Evolutionary conservation across 2,888 invertebrate species (phyloP), one percentile per base, ranked within the genome.

Genomic region (Drosophila greeni): DNA sequence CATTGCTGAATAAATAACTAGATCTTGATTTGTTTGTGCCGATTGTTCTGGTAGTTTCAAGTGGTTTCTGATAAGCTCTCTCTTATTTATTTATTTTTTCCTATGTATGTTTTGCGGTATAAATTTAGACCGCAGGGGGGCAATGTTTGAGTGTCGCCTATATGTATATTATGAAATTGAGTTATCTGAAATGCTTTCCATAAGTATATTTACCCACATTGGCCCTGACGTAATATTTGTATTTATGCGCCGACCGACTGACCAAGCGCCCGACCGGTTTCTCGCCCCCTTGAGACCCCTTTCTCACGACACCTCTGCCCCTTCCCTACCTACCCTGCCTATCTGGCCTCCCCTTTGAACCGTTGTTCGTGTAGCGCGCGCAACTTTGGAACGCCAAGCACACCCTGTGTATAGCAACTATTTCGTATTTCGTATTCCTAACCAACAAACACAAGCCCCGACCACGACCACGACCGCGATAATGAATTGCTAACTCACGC

Each of bases 401-500:
- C 34, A 36, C 49, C 34, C 34, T 55, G 54, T 20, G 16, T 11
- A 5, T 45, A 23, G 37, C 37, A 39, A 51, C 52, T 39, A 51
- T 51, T 49, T 49, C 48, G 3, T 18, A 14, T 26, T 43, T 26
- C 43, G 8, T 29, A 37, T 23, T 57, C 36, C 62, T 45, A 62
- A 60, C 62, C 61, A 49, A 62, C 18, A 62, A 55, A 51, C 36
- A 23, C 56, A 40, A 49, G 59, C 43, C 43, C 18, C 59, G 33
- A 47, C 59, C 33, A 54, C 53, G 60, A 52, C 42, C 24, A 54
- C 53, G 60, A 52, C 42, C 24, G 26, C 60, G 67, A 67, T 68
- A 68, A 67, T 55, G 24, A 37, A 47, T 31, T 57, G 65, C 66
- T 29, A 66, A 65, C 49, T 66, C 66, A 65, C 23, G 39, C 34